Evolutionary conservation across 2,797 vertebrate species (phyloP).

Genomic region (Chaetophractus vellerosus): DNA sequence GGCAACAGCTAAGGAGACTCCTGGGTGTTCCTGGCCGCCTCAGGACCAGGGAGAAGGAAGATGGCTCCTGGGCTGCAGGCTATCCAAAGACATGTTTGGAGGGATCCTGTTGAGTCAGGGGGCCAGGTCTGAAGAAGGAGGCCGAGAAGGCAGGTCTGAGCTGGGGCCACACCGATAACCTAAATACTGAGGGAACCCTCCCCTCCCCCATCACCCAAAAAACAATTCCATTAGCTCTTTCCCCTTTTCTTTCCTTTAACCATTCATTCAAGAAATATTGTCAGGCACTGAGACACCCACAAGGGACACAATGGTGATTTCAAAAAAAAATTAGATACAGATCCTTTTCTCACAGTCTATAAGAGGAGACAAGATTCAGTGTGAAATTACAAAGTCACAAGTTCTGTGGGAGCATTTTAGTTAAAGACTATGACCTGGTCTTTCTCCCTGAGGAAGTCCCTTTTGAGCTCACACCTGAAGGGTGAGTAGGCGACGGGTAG

Average conservation of each 20-base stretch:
- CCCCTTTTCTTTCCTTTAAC: conserved; percentile 3
- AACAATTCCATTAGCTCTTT: background rate
- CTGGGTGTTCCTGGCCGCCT: background rate
- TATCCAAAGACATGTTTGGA: background rate
- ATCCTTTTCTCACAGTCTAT: background rate
- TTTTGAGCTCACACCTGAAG: background rate
- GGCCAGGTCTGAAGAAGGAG: background rate
- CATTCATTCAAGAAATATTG: conserved; percentile 5
- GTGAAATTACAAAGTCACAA: background rate
- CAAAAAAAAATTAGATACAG: background rate
- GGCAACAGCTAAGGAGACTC: background rate
- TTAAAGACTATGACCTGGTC: background rate
- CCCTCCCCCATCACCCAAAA: background rate
- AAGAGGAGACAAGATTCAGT: background rate
- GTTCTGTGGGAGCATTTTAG: background rate
- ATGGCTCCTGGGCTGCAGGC: background rate
- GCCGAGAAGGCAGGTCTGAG: background rate
- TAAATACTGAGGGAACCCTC: background rate
- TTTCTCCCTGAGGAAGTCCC: background rate
- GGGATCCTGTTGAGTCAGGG: background rate
- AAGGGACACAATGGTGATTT: background rate
- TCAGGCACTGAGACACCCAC: background rate
- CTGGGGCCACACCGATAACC: background rate
- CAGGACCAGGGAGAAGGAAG: background rate
- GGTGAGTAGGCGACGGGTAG: background rate